phyloP scores from a whole-genome alignment of 2,797 vertebrate species.

The Poecilia picta region DNA sequence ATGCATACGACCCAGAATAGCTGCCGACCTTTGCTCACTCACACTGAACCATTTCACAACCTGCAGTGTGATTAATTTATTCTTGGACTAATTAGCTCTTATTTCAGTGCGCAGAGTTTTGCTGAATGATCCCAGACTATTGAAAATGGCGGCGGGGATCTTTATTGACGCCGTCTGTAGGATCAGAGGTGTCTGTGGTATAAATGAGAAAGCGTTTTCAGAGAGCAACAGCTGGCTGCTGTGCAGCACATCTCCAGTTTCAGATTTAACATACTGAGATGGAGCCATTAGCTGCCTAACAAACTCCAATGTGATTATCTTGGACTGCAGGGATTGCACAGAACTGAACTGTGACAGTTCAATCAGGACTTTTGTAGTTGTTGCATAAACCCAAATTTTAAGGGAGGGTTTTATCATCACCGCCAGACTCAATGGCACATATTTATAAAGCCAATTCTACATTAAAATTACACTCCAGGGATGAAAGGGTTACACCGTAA shows the following conservation, averaged over 20 bases:
- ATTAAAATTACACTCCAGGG: not conserved
- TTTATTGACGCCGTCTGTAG: constrained; percentile 29
- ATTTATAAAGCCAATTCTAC: not conserved
- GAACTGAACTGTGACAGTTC: constrained; percentile 16
- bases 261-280: constrained; percentile 74
- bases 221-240: constrained; percentile 70
- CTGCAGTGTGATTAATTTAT: constrained; percentile 52
- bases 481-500: not conserved
- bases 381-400: not conserved
- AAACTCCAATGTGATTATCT: constrained; percentile 38
- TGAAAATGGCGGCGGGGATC: constrained; percentile 7
- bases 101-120: constrained; percentile 48
- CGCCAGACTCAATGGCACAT: not conserved
- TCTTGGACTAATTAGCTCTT: constrained; percentile 40
- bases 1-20: constrained; percentile 64
- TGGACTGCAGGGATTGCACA: constrained; percentile 25
- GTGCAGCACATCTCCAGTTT: constrained; percentile 70
- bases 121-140: constrained; percentile 23
- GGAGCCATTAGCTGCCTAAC: constrained; percentile 66
- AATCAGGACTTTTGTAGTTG: not conserved
- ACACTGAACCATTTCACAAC: constrained; percentile 66
- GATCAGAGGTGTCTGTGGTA: constrained; percentile 52
- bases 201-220: constrained; percentile 53
- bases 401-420: not conserved
- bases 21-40: constrained; percentile 67